These are phyloP conservation scores for Actinia tenebrosa DNA, from an alignment of 64 coral and sea anemone genomes.

Conservation along the genomic window DNA sequence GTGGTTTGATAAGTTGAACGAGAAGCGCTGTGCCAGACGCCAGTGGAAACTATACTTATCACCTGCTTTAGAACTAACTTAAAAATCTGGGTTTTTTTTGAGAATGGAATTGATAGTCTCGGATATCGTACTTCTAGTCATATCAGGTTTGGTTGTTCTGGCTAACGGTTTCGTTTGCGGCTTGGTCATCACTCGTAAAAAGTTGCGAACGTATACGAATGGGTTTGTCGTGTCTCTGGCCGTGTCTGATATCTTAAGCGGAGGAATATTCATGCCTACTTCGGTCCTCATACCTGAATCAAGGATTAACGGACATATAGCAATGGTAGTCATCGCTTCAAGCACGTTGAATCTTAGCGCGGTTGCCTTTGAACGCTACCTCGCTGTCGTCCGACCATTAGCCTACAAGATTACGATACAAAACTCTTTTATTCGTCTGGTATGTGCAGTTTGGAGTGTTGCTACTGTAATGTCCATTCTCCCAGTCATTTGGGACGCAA, in stretches of 20 bases:
- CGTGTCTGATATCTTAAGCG: slow-evolving; percentile 22
- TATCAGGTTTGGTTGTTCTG: slow-evolving; percentile 23
- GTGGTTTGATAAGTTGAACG: background rate
- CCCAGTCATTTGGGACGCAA: slow-evolving; percentile 20
- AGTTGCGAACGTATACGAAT: slow-evolving; percentile 36
- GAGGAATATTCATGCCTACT: slow-evolving; percentile 14
- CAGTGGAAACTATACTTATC: background rate
- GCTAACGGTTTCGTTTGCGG: slow-evolving; percentile 16
- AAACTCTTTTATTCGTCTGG: slow-evolving; percentile 6
- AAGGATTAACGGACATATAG: background rate
- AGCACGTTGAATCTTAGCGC: slow-evolving; percentile 28
- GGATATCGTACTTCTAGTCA: background rate
- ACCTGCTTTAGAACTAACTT: too few species aligned
- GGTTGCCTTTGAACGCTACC: slow-evolving; percentile 35
- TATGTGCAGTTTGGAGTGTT: slow-evolving; percentile 6
- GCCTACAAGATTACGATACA: slow-evolving; percentile 9
- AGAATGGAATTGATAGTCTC: background rate
- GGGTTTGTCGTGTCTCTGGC: slow-evolving; percentile 35
- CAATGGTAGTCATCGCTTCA: slow-evolving; percentile 16
- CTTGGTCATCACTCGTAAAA: background rate
- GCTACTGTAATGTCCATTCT: slow-evolving; percentile 18
- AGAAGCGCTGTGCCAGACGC: background rate
- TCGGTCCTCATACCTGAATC: background rate
- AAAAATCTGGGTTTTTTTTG: background rate
- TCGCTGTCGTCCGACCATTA: slow-evolving; percentile 14